Evolutionary conservation across 2,888 invertebrate genomes (phyloP).

Genomic region (Leptura quadrifasciata): DNA sequence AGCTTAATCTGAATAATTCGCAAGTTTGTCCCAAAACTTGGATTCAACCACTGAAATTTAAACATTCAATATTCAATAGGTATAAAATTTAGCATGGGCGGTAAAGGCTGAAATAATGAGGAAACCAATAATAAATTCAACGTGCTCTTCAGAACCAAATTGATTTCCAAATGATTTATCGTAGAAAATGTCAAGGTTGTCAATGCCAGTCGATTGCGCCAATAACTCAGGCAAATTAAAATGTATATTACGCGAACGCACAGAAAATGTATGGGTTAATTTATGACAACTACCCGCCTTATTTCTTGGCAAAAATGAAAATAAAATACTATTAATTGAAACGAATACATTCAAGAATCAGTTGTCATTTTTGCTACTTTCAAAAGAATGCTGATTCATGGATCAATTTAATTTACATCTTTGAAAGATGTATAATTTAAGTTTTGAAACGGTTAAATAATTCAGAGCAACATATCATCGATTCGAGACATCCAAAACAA

Average conservation of each 20-base stretch:
- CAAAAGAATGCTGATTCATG: too few relatives aligned
- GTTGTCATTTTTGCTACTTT: too few relatives aligned
- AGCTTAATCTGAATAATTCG: not conserved
- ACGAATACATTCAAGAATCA: too few relatives aligned
- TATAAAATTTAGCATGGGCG: not conserved
- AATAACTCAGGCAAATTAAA: not conserved
- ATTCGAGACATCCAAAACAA: too few relatives aligned
- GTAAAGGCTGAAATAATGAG: not conserved
- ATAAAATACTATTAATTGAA: not conserved
- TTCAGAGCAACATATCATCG: too few relatives aligned
- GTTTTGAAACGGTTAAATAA: too few relatives aligned
- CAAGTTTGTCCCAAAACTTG: not conserved
- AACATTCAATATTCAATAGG: slow-evolving; percentile 3
- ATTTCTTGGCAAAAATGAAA: not conserved
- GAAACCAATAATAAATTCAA: not conserved
- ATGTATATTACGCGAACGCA: not conserved
- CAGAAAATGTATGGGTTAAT: not conserved
- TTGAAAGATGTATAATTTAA: too few relatives aligned
- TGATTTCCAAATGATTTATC: not conserved
- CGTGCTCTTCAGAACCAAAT: not conserved
- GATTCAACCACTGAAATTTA: not conserved
- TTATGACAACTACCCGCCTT: not conserved
- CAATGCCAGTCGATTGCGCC: not conserved
- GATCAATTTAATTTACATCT: too few relatives aligned
- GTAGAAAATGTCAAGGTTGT: slow-evolving; percentile 3